Evolutionary conservation across 2,888 invertebrate species (phyloP), one percentile per base, ranked within the genome.

Genomic region (Acleris emargana): DNA sequence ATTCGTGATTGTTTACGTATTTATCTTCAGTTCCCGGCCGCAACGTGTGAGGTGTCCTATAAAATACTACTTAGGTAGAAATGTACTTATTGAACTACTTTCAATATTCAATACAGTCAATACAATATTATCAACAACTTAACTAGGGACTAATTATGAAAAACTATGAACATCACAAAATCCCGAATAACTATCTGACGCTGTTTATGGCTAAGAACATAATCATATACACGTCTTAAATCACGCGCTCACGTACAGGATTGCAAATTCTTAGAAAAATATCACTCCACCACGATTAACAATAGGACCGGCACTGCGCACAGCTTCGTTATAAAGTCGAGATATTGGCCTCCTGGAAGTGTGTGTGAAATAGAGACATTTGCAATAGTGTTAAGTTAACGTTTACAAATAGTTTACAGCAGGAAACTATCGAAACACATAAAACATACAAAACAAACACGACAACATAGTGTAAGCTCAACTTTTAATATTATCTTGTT

Each of bases 111-210:
- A 61, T 86, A 83, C 81, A 82, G 81, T 83, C 83, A 80, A 80
- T 85, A 88, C 81, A 81, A 81, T 85, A 83, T 76, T 74, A 75
- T 87, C 84, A 91, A 89, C 90, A 90, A 89, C 83, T 76, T 82
- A 88, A 85, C 89, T 90, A 91, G 77, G 76, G 71, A 54, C 87
- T 89, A 89, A 83, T 82, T 86, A 89, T 76, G 75, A 80, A 77
- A 82, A 84, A 81, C 87, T 89, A 86, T 87, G 76, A 88, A 86
- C 88, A 87, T 88, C 87, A 87, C 88, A 80, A 83, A 87, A 85
- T 84, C 78, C 79, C 76, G 71, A 76, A 67, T 77, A 73, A 76
- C 75, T 73, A 72, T 69, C 69, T 73, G 73, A 82, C 71, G 68
- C 73, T 77, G 80, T 74, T 76, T 81, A 80, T 76, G 79, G 81